Evolutionary conservation across 2,797 vertebrate species (phyloP).

Genomic region (Aldrovandia affinis): DNA sequence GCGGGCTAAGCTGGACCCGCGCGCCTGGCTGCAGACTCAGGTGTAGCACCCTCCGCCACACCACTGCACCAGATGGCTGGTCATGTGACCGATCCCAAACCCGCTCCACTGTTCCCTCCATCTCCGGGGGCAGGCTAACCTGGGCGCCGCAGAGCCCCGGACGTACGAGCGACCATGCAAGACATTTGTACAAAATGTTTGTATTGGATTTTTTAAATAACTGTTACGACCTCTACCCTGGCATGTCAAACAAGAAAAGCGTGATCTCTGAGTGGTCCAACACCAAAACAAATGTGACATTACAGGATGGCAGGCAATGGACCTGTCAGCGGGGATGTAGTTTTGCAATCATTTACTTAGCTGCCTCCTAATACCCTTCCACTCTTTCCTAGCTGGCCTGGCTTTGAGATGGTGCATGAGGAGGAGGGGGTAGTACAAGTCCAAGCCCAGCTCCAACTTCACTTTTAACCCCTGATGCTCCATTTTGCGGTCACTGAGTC

Average conservation of each 20-base stretch:
- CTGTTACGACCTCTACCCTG: background rate
- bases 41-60: conserved; percentile 69
- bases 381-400: conserved; percentile 46
- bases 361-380: conserved; percentile 37
- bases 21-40: conserved; percentile 86
- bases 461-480: too few relatives aligned
- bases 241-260: background rate
- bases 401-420: conserved; percentile 27
- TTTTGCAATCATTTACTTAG: background rate
- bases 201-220: background rate
- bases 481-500: too few relatives aligned
- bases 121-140: background rate
- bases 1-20: conserved; percentile 77
- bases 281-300: background rate
- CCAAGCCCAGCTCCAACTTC: background rate
- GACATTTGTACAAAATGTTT: background rate
- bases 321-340: background rate
- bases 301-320: background rate
- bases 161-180: background rate
- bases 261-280: background rate
- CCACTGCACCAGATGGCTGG: background rate
- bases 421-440: background rate
- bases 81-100: background rate
- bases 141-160: conserved; percentile 2
- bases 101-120: conserved; percentile 20